Evolutionary conservation across 2,888 invertebrate species (phyloP), one percentile per base, ranked within the genome.

Genomic region (Andrena dorsata): DNA sequence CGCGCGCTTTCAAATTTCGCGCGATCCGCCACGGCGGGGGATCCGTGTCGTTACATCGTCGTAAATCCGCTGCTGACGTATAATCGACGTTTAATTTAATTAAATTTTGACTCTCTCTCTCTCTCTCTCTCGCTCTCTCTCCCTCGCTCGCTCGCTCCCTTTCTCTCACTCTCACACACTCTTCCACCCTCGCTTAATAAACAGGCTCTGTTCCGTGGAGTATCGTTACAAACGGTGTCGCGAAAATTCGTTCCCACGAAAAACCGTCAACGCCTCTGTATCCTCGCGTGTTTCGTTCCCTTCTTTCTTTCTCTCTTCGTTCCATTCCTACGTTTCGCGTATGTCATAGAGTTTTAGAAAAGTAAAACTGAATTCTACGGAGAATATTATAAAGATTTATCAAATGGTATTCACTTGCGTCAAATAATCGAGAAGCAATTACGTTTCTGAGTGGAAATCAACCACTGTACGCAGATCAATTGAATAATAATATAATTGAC

Each of bases 261-360:
- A 8, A 16, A 32, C 64, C 70, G 63, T 68, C 65, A 68, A 16
- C 56, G 32, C 26, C 53, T 20, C 2, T 20, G 56, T 63, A 35
- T 60, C 47, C 16, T 70, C 51, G 32, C 32, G 51, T 65, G 32
- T 64, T 73, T 73, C 71, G 49, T 5, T 76, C 56, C 35, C 49
- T 53, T 86, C 76, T 65, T 32, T 56, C 26, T 61, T 41, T 49
- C 60, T 65, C 26, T 60, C 73, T 61, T 60, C 53, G 49, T 49
- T 49, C 23, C 35, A 30, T 49, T 35, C 64, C 63, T 56, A 13
- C n/a, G 8, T 26, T 63, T 89, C 90, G 87, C 89, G 89, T 90
- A 86, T 89, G 87, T 88, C 79, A 78, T 78, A 2, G 32, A 61
- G 8, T 20, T 32, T n/a, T 8, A 1, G 23, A 23, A 23, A 26